A percentile compares a stretch with the other conserved stretches of the same genome.
phyloP scores from a whole-genome alignment of 2,888 invertebrate species.

The Pseudoips prasinana region DNA sequence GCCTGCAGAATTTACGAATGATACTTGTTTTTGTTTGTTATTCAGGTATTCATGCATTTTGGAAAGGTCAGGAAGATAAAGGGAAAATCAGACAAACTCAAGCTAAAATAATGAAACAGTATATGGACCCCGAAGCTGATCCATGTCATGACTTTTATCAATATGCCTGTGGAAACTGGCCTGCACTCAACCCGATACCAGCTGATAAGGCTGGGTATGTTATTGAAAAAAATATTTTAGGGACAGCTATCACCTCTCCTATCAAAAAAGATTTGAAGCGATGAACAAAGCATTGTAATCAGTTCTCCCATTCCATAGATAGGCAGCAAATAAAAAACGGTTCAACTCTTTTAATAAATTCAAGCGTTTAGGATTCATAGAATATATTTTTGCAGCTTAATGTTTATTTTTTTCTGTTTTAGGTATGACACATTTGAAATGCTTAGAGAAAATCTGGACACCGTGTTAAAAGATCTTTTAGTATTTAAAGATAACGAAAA shows the following conservation, averaged over 20 bases:
- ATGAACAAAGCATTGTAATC: too few species aligned
- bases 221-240: too few species aligned
- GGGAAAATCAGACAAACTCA: conserved; percentile 83
- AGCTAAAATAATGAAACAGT: conserved; percentile 87
- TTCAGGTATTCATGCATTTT: conserved; percentile 77
- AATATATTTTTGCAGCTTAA: too few species aligned
- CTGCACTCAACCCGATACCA: conserved; percentile 91
- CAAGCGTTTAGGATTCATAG: too few species aligned
- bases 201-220: conserved; percentile 89
- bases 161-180: conserved; percentile 94
- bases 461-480: conserved; percentile 85
- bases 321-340: too few species aligned
- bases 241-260: too few species aligned
- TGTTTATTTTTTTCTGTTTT: too few species aligned
- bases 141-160: conserved; percentile 93
- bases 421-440: conserved; percentile 94
- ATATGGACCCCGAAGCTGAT: conserved; percentile 87
- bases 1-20: too few species aligned
- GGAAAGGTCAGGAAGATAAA: conserved; percentile 81
- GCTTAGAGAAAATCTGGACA: conserved; percentile 90
- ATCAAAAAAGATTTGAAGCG: too few species aligned
- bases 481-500: conserved; percentile 73
- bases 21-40: too few species aligned
- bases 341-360: too few species aligned
- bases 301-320: too few species aligned